phyloP scores from a whole-genome alignment of 1,140 invertebrate species.

The Bradysia coprophila region DNA sequence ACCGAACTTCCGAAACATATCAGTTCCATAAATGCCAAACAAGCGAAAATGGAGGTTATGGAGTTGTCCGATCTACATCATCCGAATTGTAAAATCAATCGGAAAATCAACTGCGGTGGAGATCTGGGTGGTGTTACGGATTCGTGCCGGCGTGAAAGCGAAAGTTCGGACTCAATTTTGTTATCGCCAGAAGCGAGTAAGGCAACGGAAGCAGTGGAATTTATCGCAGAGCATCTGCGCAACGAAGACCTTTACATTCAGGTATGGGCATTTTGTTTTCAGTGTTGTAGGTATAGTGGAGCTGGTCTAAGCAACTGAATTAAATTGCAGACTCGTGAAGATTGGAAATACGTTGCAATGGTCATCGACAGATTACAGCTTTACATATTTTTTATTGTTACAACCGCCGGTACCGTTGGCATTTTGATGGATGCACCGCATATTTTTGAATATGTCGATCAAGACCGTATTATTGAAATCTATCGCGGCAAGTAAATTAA shows the following conservation, averaged over 20 bases:
- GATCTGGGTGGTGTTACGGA: slow-evolving; percentile 37
- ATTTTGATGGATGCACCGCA: slow-evolving; percentile 98
- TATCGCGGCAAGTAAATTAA: slow-evolving; percentile 68
- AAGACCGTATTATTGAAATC: slow-evolving; percentile 89
- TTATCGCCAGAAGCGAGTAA: slow-evolving; percentile 83
- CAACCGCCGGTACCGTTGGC: slow-evolving; percentile 69
- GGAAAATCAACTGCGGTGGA: slow-evolving; percentile 54
- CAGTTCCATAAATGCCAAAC: slow-evolving; percentile 34
- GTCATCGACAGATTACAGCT: slow-evolving; percentile 95
- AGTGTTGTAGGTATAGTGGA: background rate
- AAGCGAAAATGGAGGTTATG: slow-evolving; percentile 79
- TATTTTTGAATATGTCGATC: slow-evolving; percentile 97
- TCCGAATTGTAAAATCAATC: slow-evolving; percentile 88
- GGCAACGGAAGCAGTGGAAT: slow-evolving; percentile 92
- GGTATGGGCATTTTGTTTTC: slow-evolving; percentile 29
- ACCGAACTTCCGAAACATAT: slow-evolving; percentile 64
- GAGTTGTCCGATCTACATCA: slow-evolving; percentile 88
- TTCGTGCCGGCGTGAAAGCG: slow-evolving; percentile 58
- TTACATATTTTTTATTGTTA: slow-evolving; percentile 95
- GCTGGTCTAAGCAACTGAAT: background rate
- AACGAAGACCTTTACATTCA: slow-evolving; percentile 95
- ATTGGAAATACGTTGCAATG: slow-evolving; percentile 99
- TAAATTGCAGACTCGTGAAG: slow-evolving; percentile 71
- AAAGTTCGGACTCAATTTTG: slow-evolving; percentile 75
- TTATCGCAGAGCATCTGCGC: slow-evolving; percentile 93